A percentile compares a stretch with the other conserved stretches of the same genome.
Evolutionary conservation across 1,140 invertebrate species (phyloP).

Genomic region (Archivesica marissinica): DNA sequence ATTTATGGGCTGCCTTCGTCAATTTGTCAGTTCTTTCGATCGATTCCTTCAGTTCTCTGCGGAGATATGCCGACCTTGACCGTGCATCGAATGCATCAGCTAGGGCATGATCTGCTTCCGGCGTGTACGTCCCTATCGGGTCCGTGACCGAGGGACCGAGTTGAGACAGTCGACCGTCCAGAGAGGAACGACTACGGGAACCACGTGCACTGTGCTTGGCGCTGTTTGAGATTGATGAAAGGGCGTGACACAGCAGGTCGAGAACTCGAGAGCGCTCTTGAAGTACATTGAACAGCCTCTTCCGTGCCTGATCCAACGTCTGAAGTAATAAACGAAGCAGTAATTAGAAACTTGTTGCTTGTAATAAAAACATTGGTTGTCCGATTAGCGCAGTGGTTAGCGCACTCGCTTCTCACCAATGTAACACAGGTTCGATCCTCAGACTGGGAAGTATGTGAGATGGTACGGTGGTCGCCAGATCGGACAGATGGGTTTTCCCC

Average conservation of each 20-base stretch:
- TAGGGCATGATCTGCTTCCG: slow-evolving; percentile 79
- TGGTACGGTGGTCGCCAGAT: no score
- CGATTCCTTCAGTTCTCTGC: slow-evolving; percentile 74
- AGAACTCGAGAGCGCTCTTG: slow-evolving; percentile 82
- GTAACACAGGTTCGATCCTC: no score
- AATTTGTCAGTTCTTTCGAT: slow-evolving; percentile 79
- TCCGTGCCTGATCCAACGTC: slow-evolving; percentile 78
- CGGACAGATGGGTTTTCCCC: no score
- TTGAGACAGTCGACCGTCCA: slow-evolving; percentile 69
- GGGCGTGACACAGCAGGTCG: slow-evolving; percentile 81
- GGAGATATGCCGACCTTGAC: slow-evolving; percentile 74
- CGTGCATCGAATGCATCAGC: slow-evolving; percentile 78
- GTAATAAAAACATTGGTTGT: no score
- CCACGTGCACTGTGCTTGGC: slow-evolving; percentile 39
- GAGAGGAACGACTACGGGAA: slow-evolving; percentile 61
- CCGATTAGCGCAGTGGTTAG: no score
- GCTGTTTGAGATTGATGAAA: slow-evolving; percentile 71
- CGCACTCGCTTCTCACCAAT: no score
- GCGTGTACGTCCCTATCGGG: slow-evolving; percentile 82
- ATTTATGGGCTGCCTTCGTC: slow-evolving; percentile 80
- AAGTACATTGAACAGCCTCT: slow-evolving; percentile 76
- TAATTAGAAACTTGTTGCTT: no score
- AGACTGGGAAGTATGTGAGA: no score
- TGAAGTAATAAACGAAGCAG: no score
- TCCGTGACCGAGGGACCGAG: slow-evolving; percentile 70